Base-by-base conservation (phyloP, 2,113 vertebrate genomes). In the Semnopithecus entellus region DNA sequence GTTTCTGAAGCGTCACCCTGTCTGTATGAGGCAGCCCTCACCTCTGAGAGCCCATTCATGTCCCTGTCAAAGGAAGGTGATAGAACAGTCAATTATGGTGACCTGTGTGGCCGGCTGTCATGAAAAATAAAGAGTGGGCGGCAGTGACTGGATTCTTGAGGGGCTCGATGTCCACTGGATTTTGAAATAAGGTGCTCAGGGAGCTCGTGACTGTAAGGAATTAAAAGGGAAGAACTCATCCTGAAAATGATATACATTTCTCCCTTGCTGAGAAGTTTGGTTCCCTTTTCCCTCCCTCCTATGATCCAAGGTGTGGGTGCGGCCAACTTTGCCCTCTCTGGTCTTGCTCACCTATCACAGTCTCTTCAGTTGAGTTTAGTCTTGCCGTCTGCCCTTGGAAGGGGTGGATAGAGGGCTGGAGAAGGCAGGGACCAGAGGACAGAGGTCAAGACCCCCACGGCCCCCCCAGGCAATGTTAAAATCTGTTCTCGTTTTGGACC, bases 71-170 rank as follows among this genome's bases (percentile, higher is more conserved):
- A 83, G 79, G 75, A 68, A 61, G 76, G 59, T 86, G 92, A 96
- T 35, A 79, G 66, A 66, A 40, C 82, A 52, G 86, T 68, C 1
- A n/a, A 35, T 68, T 45, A 11, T 16, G 90, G 75, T 96, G 92
- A 96, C 92, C 87, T 25, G 7, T n/a, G 92, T 92, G 90, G 83
- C 68, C 70, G 35, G 94, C 97, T 96, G 94, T 97, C 97, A 64
- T 10, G 61, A 50, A 90, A 79, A 81, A 35, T 23, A 43, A 95
- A 95, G 81, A 85, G 86, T 79, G 38, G 68, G 30, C 12, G 66
- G 80, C 94, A 79, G 80, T 2, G 12, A 43, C 30, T 4, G 27
- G 6, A 45, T 27, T 78, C 72, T 30, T 35, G 66, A 78, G 43
- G 45, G 55, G 40, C 45, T 86, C 40, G 6, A 3, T 4, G 22